Base-by-base conservation (phyloP, 2,888 invertebrate genomes). In the Parasteatoda lunata region DNA sequence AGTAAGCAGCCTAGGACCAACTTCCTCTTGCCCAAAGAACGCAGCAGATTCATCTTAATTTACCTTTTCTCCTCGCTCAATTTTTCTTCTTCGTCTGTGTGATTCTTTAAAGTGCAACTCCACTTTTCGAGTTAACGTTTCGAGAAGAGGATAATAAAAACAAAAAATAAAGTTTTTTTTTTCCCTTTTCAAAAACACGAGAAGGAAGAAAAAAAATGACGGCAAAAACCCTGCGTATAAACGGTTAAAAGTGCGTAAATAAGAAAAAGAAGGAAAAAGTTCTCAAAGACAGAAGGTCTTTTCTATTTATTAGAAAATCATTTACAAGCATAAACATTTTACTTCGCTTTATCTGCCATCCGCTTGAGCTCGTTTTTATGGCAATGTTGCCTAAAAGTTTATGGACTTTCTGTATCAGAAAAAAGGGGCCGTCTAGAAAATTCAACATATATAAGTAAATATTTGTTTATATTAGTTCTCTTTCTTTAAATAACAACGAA, bases 231-330 rank as follows among this genome's bases (percentile, higher is more conserved):
- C 9, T 4, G 54, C 13, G 13, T 11, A 13, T 54, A 54, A 54
- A 13, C 54, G 54, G 15, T 30, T 69, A 68, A 66, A 70, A 69
- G 64, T 70, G 15, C 8, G 59, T 70, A 59, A 49, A 9, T 15
- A 78, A 77, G 69, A 45, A 77, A 78, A 66, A 73, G 47, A 51
- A n/a, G 30, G 49, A 30, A 69, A 54, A 76, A 76, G 68, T 73
- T 75, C 64, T 65, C 45, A 11, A 49, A 84, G 80, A 80, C 85
- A 85, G 80, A 85, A 85, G 80, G 80, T 76, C 70, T 70, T 70
- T 80, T 85, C 85, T 85, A 85, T 85, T 85, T 85, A 85, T 85
- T 85, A 85, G 85, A 73, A 85, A 85, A 85, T 85, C 85, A 85
- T 85, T 85, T 85, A 80, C 85, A 85, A 85, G 77, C 85, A 77